A percentile compares a stretch with the other conserved stretches of the same genome.
These are phyloP conservation scores for Cosmia trapezina DNA, from an alignment of 2,888 invertebrate species.

Conservation along the genomic window DNA sequence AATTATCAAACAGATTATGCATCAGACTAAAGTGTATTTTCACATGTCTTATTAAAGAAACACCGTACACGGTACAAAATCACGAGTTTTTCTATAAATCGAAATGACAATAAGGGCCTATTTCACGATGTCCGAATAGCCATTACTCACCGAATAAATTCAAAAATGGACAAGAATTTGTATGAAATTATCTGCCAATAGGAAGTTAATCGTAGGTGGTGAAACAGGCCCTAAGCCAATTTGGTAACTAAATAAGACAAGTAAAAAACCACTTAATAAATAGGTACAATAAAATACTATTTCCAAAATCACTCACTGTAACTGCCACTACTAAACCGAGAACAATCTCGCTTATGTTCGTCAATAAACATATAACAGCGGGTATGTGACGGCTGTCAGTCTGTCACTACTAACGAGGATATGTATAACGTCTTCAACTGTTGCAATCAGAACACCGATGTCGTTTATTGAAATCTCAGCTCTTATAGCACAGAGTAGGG, in stretches of 20 bases:
- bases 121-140: no score
- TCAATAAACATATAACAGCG: conserved; percentile 46
- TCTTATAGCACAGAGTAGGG: conserved; percentile 73
- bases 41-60: no score
- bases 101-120: neutral
- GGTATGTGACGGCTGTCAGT: conserved; percentile 48
- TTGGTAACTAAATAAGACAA: neutral
- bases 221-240: no score
- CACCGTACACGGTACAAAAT: neutral
- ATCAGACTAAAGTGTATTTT: no score
- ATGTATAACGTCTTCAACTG: conserved; percentile 74
- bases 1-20: no score
- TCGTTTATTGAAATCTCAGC: conserved; percentile 88
- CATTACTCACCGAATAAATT: no score
- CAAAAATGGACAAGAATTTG: no score
- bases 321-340: conserved; percentile 2
- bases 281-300: neutral
- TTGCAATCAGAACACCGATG: conserved; percentile 83
- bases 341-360: conserved; percentile 30
- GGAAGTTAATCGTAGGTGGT: no score
- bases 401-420: conserved; percentile 80
- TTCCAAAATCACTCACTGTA: conserved; percentile 6
- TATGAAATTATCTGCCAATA: no score
- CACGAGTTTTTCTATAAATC: neutral
- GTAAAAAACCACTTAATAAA: neutral